These are phyloP conservation scores for Ceyx cyanopectus DNA, from an alignment of 2,113 vertebrate species.

Conservation along the genomic window DNA sequence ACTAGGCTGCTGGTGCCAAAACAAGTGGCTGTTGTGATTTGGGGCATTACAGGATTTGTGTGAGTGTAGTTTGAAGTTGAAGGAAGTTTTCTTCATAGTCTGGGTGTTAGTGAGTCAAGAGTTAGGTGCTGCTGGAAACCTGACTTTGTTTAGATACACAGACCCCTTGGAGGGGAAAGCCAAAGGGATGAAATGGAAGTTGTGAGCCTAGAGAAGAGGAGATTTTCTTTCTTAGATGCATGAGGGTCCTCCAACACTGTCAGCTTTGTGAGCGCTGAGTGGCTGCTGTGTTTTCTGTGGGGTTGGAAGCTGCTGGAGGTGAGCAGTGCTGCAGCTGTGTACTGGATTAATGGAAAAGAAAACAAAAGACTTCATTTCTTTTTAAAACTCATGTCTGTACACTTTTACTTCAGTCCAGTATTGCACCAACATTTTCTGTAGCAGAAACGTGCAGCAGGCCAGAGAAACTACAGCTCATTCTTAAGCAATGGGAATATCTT, in stretches of 20 bases:
- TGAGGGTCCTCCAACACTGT: neutral
- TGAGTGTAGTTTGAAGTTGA: neutral
- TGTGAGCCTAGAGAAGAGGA: neutral
- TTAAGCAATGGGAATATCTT: neutral
- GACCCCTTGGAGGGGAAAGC: neutral
- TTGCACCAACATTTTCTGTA: neutral
- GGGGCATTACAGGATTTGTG: neutral
- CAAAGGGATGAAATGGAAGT: neutral
- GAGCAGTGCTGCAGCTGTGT: neutral
- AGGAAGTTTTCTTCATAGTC: slow-evolving; percentile 1
- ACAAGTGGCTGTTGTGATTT: slow-evolving; percentile 47
- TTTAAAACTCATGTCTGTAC: neutral
- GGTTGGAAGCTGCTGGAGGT: neutral
- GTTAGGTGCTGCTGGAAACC: slow-evolving; percentile 21
- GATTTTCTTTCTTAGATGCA: neutral
- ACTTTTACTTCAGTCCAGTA: neutral
- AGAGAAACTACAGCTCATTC: neutral
- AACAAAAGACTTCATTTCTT: neutral
- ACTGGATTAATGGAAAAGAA: neutral
- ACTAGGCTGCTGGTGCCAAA: neutral
- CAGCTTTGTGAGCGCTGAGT: neutral
- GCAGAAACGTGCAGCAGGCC: neutral
- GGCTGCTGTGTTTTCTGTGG: neutral
- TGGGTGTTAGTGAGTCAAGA: neutral
- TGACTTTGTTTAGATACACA: neutral